Conservation (phyloP, 2,888 invertebrate species). For the Rhodophaea formosa region DNA sequence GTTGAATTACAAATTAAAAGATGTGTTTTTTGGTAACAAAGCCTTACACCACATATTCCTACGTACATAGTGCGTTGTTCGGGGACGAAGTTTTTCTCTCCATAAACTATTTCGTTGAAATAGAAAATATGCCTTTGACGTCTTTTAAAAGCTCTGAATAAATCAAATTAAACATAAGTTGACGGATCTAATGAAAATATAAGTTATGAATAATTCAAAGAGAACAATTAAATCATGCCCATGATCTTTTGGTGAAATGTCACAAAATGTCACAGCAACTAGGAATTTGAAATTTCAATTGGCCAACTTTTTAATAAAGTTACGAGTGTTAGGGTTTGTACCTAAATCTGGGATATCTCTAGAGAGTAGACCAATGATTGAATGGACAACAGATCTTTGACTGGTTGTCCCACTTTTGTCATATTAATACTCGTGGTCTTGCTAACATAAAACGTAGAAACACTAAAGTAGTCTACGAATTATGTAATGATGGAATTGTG, state of each 20-base stretch:
- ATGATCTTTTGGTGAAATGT: not conserved
- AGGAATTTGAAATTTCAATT: not conserved
- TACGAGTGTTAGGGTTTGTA: conserved; percentile 5
- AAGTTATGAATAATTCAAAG: not conserved
- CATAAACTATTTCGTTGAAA: too few relatives aligned
- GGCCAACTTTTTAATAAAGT: conserved; percentile 4
- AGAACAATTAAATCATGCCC: not conserved
- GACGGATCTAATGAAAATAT: not conserved
- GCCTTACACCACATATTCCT: too few relatives aligned
- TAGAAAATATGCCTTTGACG: not conserved
- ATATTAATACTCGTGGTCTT: too few relatives aligned
- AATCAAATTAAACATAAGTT: not conserved
- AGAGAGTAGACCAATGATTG: not conserved
- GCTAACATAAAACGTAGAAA: too few relatives aligned
- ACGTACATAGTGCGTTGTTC: too few relatives aligned
- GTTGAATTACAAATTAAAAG: too few relatives aligned
- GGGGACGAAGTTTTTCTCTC: too few relatives aligned
- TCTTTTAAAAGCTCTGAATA: not conserved
- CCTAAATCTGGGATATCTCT: not conserved
- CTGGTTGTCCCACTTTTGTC: too few relatives aligned
- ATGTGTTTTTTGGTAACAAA: too few relatives aligned
- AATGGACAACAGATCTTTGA: not conserved
- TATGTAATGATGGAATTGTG: too few relatives aligned
- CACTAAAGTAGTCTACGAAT: too few relatives aligned
- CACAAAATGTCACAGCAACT: not conserved